phyloP scores from a whole-genome alignment of 2,888 invertebrate species.

The Machimus atricapillus region DNA sequence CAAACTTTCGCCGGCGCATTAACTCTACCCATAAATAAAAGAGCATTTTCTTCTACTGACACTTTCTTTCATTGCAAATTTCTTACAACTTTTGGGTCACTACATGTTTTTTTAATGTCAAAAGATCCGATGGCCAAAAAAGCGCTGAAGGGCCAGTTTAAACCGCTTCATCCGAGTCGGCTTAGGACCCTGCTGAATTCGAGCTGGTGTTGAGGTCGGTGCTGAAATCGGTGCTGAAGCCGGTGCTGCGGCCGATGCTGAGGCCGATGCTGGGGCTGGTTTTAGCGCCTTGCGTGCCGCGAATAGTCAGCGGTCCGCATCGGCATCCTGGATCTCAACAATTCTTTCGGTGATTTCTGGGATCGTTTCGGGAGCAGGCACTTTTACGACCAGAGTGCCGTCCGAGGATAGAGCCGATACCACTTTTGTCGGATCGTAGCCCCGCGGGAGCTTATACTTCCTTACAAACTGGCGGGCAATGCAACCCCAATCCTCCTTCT shows the following conservation, averaged over 20 bases:
- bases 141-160: not conserved
- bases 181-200: not conserved
- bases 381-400: conserved; percentile 78
- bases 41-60: not conserved
- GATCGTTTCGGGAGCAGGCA: conserved; percentile 63
- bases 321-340: conserved; percentile 70
- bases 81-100: not conserved
- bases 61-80: not conserved
- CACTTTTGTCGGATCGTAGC: conserved; percentile 74
- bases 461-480: conserved; percentile 82
- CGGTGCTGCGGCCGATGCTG: not conserved
- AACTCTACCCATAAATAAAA: not conserved
- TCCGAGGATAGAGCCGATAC: conserved; percentile 81
- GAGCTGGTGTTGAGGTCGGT: not conserved
- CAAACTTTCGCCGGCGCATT: not conserved
- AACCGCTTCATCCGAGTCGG: not conserved
- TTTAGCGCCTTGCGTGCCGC: not conserved
- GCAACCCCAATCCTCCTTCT: conserved; percentile 74
- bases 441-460: conserved; percentile 72
- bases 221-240: not conserved
- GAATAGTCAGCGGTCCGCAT: conserved; percentile 63
- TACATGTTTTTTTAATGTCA: not conserved
- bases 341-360: conserved; percentile 63
- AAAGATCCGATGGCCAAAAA: not conserved
- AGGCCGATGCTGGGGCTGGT: not conserved